phyloP scores from a whole-genome alignment of 2,113 vertebrate species.

The Odocoileus hemionus region DNA sequence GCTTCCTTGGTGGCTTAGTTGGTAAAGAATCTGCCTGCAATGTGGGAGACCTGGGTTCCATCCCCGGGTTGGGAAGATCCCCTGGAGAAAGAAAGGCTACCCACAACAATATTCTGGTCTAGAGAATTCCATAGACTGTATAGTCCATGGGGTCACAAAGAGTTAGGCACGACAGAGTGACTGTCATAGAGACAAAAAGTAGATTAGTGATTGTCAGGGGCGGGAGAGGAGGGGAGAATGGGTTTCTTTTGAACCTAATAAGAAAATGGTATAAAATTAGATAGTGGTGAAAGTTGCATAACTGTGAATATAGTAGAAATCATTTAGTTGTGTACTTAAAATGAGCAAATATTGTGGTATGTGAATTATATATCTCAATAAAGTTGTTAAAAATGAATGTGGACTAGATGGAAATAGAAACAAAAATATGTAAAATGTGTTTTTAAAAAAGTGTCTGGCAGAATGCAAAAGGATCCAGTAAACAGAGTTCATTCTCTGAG shows the following conservation, averaged over 20 bases:
- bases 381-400: neutral
- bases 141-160: neutral
- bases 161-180: neutral
- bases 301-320: neutral
- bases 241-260: neutral
- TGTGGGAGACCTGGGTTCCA: neutral
- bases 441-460: neutral
- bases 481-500: constrained; percentile 1
- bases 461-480: neutral
- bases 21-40: neutral
- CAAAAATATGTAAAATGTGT: neutral
- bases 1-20: neutral
- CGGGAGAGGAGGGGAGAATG: neutral
- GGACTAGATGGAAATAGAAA: neutral
- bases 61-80: neutral
- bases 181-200: neutral
- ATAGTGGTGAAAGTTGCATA: neutral
- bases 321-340: neutral
- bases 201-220: neutral
- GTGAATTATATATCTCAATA: neutral
- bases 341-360: neutral
- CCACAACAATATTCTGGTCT: neutral
- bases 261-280: neutral
- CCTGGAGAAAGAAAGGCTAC: neutral
- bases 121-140: neutral